Conservation (phyloP, 2,797 vertebrate species). For the Hozukius guyotensis region DNA sequence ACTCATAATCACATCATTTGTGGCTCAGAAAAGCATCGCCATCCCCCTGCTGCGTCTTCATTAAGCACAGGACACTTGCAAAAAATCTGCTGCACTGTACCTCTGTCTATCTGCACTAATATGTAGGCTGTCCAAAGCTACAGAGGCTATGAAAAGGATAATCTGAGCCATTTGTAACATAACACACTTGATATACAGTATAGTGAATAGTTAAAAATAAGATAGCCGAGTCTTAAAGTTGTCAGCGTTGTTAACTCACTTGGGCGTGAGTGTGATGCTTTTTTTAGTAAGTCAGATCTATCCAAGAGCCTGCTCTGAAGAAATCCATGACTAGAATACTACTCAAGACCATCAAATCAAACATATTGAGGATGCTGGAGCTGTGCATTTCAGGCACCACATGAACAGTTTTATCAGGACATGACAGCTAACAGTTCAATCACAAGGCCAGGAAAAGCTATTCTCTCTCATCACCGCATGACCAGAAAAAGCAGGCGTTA, state of each 20-base stretch:
- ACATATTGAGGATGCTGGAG: constrained; percentile 55
- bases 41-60: constrained; percentile 62
- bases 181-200: constrained; percentile 74
- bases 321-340: constrained; percentile 77
- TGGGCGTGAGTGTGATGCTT: constrained; percentile 63
- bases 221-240: constrained; percentile 53
- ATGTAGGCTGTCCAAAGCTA: constrained; percentile 48
- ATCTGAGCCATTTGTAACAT: constrained; percentile 81
- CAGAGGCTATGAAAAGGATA: constrained; percentile 72
- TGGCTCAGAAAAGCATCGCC: constrained; percentile 77
- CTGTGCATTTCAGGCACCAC: constrained; percentile 72
- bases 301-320: constrained; percentile 85
- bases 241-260: constrained; percentile 56
- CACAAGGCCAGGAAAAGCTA: constrained; percentile 62
- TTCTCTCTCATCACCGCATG: constrained; percentile 54
- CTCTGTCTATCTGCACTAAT: constrained; percentile 53
- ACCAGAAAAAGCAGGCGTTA: constrained; percentile 50
- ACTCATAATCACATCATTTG: constrained; percentile 68
- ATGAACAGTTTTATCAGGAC: constrained; percentile 63
- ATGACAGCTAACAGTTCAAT: constrained; percentile 62
- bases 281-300: constrained; percentile 77
- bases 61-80: constrained; percentile 45
- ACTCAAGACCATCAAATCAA: constrained; percentile 63
- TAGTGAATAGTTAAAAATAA: constrained; percentile 63
- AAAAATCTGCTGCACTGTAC: constrained; percentile 53